Conservation (phyloP, 2,797 vertebrate species). For the Eospalax fontanierii region DNA sequence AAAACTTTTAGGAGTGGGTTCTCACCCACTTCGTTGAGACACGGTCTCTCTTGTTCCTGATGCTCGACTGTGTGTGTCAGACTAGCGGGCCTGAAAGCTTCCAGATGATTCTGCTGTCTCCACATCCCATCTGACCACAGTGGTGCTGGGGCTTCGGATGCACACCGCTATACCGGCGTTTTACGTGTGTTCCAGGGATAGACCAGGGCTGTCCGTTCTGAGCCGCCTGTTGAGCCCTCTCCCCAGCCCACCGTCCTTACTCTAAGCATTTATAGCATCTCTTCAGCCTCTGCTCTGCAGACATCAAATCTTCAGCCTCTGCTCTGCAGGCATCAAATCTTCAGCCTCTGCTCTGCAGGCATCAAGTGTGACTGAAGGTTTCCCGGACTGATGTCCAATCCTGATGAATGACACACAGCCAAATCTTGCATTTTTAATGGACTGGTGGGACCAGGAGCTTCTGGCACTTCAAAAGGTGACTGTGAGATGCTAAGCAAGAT, state of each 20-base stretch:
- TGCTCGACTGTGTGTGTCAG: too few species aligned
- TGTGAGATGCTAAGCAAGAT: background rate
- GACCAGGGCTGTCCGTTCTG: background rate
- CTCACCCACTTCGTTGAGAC: too few species aligned
- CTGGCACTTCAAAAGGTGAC: background rate
- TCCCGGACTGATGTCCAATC: background rate
- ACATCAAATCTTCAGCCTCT: too few species aligned
- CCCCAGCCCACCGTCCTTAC: background rate
- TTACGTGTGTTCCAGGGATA: background rate
- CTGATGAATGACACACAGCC: background rate
- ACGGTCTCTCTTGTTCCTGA: too few species aligned
- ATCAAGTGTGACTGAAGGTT: background rate
- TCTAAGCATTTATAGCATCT: background rate
- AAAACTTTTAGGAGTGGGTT: too few species aligned
- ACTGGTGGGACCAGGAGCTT: background rate
- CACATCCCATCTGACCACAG: too few species aligned
- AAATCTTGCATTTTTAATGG: background rate
- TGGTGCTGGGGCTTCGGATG: background rate
- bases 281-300: background rate
- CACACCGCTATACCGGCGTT: background rate
- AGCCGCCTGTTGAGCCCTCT: background rate
- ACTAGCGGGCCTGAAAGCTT: too few species aligned
- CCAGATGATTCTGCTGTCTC: too few species aligned
- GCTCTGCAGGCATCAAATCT: too few species aligned
- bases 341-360: too few species aligned